phyloP scores from a whole-genome alignment of 2,797 vertebrate genomes.

The Cynopterus sphinx region DNA sequence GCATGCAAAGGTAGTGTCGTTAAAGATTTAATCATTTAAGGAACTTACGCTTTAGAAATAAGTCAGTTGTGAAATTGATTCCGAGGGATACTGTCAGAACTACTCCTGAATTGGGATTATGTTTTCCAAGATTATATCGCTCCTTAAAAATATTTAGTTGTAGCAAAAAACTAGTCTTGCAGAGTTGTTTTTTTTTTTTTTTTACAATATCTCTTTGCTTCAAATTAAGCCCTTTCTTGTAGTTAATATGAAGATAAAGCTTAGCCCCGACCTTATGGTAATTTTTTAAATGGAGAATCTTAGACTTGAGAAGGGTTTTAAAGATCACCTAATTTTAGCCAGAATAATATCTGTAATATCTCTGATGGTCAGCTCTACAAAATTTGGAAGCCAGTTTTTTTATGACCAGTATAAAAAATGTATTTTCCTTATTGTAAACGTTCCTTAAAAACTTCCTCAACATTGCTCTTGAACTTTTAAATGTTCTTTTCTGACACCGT shows the following conservation, averaged over 20 bases:
- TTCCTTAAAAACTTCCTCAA: not conserved
- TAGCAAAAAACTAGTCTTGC: not conserved
- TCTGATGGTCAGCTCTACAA: not conserved
- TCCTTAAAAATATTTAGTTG: not conserved
- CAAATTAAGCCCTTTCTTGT: not conserved
- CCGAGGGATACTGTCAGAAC: not conserved
- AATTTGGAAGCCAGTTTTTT: not conserved
- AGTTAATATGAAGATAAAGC: not conserved
- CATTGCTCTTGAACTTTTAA: not conserved
- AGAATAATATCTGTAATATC: not conserved
- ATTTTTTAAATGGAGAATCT: not conserved
- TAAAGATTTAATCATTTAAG: conserved; percentile 9
- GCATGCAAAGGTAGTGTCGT: conserved; percentile 94
- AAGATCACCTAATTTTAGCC: not conserved
- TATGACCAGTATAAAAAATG: not conserved
- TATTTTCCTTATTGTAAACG: not conserved
- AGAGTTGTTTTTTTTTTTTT: too few relatives aligned
- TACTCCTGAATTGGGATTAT: not conserved
- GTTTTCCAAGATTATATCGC: not conserved
- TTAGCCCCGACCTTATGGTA: not conserved
- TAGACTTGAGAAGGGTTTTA: not conserved
- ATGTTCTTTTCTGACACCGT: not conserved
- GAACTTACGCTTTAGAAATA: not conserved
- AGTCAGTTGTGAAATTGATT: not conserved
- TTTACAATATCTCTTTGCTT: not conserved